A percentile compares a stretch with the other conserved stretches of the same genome.
phyloP scores from a whole-genome alignment of 2,888 invertebrate species.

The Ommatoiulus sabulosus region DNA sequence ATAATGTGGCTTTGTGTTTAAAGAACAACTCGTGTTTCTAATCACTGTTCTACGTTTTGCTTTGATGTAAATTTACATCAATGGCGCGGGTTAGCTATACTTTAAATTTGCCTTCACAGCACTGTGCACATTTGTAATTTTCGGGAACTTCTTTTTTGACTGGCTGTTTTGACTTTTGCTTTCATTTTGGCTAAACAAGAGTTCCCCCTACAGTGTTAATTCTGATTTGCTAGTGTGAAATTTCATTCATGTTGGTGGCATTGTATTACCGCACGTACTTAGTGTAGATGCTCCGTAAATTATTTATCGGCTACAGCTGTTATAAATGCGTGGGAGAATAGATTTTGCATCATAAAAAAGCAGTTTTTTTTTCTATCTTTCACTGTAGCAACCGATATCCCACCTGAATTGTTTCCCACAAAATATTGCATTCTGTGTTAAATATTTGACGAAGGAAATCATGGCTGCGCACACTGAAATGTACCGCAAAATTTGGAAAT shows the following conservation, averaged over 20 bases:
- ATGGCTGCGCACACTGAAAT: neutral
- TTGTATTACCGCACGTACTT: neutral
- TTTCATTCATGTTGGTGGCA: neutral
- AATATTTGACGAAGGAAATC: slow-evolving; percentile 5
- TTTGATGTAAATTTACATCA: no score
- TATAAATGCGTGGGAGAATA: neutral
- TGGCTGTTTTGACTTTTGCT: no score
- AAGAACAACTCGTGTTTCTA: no score
- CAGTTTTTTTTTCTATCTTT: neutral
- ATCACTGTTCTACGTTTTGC: no score
- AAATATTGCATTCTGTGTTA: neutral
- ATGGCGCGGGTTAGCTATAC: neutral
- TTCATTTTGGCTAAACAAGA: neutral
- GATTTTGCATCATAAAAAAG: neutral
- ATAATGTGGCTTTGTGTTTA: no score
- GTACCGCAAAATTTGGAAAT: neutral
- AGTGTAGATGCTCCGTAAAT: neutral
- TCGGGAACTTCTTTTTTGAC: no score
- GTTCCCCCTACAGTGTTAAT: neutral
- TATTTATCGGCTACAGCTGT: neutral
- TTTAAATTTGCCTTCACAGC: no score
- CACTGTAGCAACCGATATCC: neutral
- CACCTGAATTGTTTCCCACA: slow-evolving; percentile 18
- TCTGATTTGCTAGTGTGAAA: neutral
- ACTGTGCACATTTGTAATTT: no score